Evolutionary conservation across 2,888 invertebrate species (phyloP).

Genomic region (Crepidodera aurea): DNA sequence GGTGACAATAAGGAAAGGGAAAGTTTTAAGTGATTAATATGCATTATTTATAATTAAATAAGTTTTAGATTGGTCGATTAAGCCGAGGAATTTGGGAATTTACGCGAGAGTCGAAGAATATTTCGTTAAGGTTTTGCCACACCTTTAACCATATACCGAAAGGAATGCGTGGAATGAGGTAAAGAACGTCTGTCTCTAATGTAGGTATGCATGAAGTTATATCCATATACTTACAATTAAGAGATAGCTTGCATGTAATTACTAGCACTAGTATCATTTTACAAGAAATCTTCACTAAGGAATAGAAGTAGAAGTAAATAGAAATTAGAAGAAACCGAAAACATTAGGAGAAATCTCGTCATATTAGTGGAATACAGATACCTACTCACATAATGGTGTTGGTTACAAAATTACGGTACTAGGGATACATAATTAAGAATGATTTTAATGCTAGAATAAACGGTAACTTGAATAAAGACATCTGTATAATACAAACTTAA

Average conservation of each 20-base stretch:
- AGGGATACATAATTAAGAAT: neutral
- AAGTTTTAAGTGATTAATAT: neutral
- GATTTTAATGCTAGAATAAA: slow-evolving; percentile 7
- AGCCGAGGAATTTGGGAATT: slow-evolving; percentile 15
- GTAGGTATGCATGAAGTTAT: slow-evolving; percentile 18
- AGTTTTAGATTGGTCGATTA: neutral
- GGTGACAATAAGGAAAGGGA: neutral
- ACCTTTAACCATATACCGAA: slow-evolving; percentile 55
- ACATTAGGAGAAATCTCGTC: slow-evolving; percentile 6
- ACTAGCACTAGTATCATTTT: neutral
- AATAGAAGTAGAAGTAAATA: slow-evolving; percentile 10
- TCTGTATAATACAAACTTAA: slow-evolving; percentile 42
- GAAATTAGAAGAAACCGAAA: slow-evolving; percentile 16
- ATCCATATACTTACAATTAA: slow-evolving; percentile 7
- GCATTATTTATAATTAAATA: neutral
- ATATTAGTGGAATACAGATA: slow-evolving; percentile 12
- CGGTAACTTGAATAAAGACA: slow-evolving; percentile 26
- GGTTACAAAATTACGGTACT: neutral
- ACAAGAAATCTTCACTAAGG: slow-evolving; percentile 2
- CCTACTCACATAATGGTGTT: neutral
- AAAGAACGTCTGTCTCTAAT: slow-evolving; percentile 39
- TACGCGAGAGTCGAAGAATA: slow-evolving; percentile 21
- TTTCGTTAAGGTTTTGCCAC: slow-evolving; percentile 50
- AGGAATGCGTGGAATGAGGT: slow-evolving; percentile 58
- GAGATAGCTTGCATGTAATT: slow-evolving; percentile 8